A percentile compares a stretch with the other conserved stretches of the same genome.
phyloP scores from a whole-genome alignment of 35 echinoderm and acorn worm genomes.

The Stichopus chloronotus region DNA sequence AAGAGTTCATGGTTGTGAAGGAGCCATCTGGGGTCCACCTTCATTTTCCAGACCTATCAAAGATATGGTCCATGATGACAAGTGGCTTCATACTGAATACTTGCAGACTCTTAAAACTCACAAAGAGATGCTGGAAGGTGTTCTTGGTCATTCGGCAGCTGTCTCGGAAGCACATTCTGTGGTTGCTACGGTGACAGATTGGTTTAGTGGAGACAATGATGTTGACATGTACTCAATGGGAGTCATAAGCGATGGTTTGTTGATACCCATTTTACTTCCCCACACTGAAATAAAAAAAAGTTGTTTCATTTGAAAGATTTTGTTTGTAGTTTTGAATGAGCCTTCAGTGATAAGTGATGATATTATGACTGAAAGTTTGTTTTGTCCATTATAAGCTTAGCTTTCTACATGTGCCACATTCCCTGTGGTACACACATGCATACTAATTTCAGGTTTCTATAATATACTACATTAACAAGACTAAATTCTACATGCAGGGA shows the following conservation, averaged over 20 bases:
- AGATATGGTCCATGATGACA: slow-evolving; percentile 97
- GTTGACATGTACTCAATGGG: slow-evolving; percentile 82
- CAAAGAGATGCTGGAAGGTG: slow-evolving; percentile 58
- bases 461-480: no score
- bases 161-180: slow-evolving; percentile 84
- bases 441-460: no score
- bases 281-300: no score
- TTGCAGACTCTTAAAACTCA: slow-evolving; percentile 70
- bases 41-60: slow-evolving; percentile 84
- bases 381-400: no score
- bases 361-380: no score
- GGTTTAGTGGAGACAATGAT: slow-evolving; percentile 83
- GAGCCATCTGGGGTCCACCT: slow-evolving; percentile 92
- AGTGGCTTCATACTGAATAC: slow-evolving; percentile 93
- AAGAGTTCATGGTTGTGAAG: slow-evolving; percentile 85
- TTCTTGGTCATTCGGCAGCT: slow-evolving; percentile 63
- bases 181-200: slow-evolving; percentile 78
- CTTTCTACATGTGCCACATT: no score
- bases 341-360: no score
- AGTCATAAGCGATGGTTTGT: slow-evolving; percentile 86
- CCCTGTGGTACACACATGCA: no score
- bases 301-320: no score
- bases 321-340: no score
- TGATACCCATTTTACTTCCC: background rate
- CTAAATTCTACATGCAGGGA: no score